A percentile compares a stretch with the other conserved stretches of the same genome.
Conservation (phyloP, 2,113 vertebrate species). For the Himantopus leucocephalus region DNA sequence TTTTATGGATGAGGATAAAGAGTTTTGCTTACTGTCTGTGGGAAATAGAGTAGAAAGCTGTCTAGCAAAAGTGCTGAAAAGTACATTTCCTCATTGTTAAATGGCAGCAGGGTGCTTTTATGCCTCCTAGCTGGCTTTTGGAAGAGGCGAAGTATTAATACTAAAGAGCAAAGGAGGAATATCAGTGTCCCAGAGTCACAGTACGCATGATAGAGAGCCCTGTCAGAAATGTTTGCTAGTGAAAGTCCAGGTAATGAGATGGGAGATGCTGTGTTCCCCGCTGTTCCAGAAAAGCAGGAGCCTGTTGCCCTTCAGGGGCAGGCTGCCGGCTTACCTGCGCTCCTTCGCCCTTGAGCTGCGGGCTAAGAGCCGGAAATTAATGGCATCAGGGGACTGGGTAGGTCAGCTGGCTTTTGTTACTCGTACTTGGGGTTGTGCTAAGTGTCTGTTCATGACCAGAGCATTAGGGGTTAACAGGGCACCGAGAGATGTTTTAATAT, state of each 20-base stretch:
- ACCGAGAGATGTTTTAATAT: background rate
- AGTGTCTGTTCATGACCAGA: background rate
- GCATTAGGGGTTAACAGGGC: background rate
- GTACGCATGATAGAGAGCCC: background rate
- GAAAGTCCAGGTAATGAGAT: background rate
- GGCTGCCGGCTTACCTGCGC: background rate
- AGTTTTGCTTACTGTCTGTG: background rate
- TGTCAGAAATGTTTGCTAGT: background rate
- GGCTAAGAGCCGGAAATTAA: background rate
- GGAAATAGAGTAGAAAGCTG: background rate
- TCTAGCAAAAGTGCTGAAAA: background rate
- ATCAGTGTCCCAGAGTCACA: fast-evolving
- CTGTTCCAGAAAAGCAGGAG: background rate
- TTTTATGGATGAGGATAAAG: background rate
- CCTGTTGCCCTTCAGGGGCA: background rate
- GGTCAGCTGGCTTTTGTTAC: background rate
- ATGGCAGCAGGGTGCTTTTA: background rate
- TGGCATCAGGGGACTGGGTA: fast-evolving
- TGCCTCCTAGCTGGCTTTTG: background rate
- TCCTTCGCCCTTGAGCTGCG: background rate
- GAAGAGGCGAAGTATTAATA: background rate
- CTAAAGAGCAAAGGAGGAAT: background rate
- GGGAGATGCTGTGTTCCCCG: fast-evolving
- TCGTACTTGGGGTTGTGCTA: background rate
- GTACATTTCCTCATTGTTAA: background rate